Base-by-base conservation (phyloP, 2,888 invertebrate species). In the Halocaridina rubra region DNA sequence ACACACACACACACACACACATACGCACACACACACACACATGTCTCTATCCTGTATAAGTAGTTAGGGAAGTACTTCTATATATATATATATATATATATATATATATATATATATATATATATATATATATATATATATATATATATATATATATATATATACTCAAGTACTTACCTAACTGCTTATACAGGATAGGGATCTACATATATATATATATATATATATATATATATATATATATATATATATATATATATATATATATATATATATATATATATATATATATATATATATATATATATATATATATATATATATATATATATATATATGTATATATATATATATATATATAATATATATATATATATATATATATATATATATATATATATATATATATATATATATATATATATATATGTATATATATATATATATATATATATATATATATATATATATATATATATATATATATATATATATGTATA, bases 381-480 rank as follows among this genome's bases (percentile, higher is more conserved):
- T 53, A 75, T 75, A 57, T 24, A 75, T 75, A 75, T 53, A 75
- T 75, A 46, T 24, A 57, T 57, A 75, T 53, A 75, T 57, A 75
- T 53, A 53, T 75, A 75, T 24, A 53, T 57, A 57, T 27, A 75
- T 57, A 57, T 24, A 75, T 29, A 75, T 75, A 57, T 53, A 75
- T 57, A 75, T 24, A 75, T 57, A 57, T 53, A 53, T 53, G 19
- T 53, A 53, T 7, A 53, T 53, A 53, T 53, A 53, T 53, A 53
- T 53, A 53, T 53, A 53, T 53, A 53, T 53, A 53, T 53, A 53
- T 53, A 53, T 53, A 53, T 53, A 53, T 53, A 53, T 8, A 53
- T 16, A 46, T 16, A 53, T 8, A 53, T 53, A 53, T 53, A 53
- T 53, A 53, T 53, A 53, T 53, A 53, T 53, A 53, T 53, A 53